Evolutionary conservation across 2,888 invertebrate species (phyloP).

Genomic region (Coecobrya sp.): DNA sequence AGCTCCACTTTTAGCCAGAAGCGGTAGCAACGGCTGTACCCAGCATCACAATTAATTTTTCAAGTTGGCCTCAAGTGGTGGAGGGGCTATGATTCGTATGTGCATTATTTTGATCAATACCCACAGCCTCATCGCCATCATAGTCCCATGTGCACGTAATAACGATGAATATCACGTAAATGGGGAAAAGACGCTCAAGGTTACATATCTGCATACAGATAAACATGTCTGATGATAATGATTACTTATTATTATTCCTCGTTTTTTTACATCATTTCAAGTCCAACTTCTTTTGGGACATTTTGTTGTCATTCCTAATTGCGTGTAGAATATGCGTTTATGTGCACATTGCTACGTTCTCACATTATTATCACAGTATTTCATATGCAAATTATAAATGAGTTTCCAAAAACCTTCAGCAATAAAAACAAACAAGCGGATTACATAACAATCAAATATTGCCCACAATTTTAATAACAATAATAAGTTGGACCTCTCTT

Average conservation of each 20-base stretch:
- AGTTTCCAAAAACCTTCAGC: not conserved
- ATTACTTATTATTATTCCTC: not conserved
- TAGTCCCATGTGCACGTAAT: not conserved
- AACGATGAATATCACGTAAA: not conserved
- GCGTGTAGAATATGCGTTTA: not conserved
- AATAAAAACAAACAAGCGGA: too few species aligned
- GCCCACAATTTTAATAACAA: too few species aligned
- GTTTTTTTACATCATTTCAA: not conserved
- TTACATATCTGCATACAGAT: not conserved
- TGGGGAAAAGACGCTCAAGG: not conserved
- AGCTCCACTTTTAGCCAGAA: not conserved
- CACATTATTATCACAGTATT: not conserved
- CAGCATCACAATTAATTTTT: not conserved
- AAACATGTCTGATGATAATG: not conserved
- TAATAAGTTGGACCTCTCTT: too few species aligned
- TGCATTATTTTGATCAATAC: not conserved
- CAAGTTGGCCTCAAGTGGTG: not conserved
- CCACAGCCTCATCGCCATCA: not conserved
- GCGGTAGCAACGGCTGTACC: not conserved
- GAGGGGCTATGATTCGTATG: not conserved
- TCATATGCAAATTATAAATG: not conserved
- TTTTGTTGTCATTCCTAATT: constrained; percentile 21
- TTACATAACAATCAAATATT: too few species aligned
- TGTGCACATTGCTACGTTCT: not conserved
- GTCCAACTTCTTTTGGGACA: constrained; percentile 13